phyloP scores from a whole-genome alignment of 1,140 invertebrate species.

The Doryteuthis pealeii region DNA sequence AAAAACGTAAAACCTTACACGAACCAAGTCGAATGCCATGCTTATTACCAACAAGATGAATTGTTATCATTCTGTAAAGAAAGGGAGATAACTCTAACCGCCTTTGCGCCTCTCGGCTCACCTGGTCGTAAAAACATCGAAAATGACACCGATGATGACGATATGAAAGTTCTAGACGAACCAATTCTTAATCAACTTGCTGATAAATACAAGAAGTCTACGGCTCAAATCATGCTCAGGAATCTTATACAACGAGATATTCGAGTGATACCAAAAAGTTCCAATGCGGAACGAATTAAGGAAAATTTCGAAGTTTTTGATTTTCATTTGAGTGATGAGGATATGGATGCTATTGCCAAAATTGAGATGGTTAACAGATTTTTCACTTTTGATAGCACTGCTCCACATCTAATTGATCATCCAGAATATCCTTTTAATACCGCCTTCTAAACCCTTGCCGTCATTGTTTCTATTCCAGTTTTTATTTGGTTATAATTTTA shows the following conservation, averaged over 20 bases:
- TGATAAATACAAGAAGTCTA: conserved; percentile 69
- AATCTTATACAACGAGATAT: conserved; percentile 75
- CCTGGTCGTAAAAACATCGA: conserved; percentile 52
- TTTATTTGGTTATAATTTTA: too few species aligned
- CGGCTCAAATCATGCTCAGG: conserved; percentile 78
- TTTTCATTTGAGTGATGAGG: conserved; percentile 33
- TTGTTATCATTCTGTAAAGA: conserved; percentile 73
- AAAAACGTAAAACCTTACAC: conserved; percentile 72
- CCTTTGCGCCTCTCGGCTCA: conserved; percentile 79
- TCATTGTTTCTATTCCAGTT: too few species aligned
- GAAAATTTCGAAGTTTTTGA: conserved; percentile 63
- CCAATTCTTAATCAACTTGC: conserved; percentile 72
- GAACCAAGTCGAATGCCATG: conserved; percentile 83
- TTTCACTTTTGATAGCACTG: conserved; percentile 33
- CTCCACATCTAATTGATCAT: background rate
- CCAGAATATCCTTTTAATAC: conserved; percentile 4
- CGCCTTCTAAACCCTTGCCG: background rate
- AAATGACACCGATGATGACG: conserved; percentile 45
- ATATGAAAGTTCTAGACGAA: conserved; percentile 50
- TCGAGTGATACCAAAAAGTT: conserved; percentile 82
- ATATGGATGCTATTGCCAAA: conserved; percentile 31
- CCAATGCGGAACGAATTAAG: conserved; percentile 71
- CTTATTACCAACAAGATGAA: conserved; percentile 78
- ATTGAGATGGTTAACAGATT: conserved; percentile 37
- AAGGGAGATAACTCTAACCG: conserved; percentile 72